Conservation (phyloP, 1,140 invertebrate genomes). For the Dreissena rostriformis region DNA sequence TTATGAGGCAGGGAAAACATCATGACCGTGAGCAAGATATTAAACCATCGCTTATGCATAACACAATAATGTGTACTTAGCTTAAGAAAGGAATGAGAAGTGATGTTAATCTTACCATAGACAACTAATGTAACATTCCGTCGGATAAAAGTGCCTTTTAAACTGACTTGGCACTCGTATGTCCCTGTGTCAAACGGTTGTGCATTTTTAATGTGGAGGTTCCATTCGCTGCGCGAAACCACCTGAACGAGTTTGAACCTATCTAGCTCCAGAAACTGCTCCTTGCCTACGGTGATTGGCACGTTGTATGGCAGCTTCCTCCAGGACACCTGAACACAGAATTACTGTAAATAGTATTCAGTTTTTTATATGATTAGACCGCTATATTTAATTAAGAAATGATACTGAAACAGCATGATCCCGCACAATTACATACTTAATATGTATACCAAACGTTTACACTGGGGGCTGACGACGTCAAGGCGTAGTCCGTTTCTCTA, state of each 20-base stretch:
- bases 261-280: slow-evolving; percentile 46
- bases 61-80: too few species aligned
- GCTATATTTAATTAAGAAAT: too few species aligned
- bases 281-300: slow-evolving; percentile 58
- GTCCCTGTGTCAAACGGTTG: slow-evolving; percentile 43
- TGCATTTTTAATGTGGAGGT: slow-evolving; percentile 55
- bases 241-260: slow-evolving; percentile 44
- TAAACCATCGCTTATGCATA: too few species aligned
- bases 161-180: slow-evolving; percentile 52
- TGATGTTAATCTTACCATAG: background rate
- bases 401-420: too few species aligned
- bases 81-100: background rate
- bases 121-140: slow-evolving; percentile 40
- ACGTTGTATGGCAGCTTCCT: slow-evolving; percentile 60
- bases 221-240: slow-evolving; percentile 22
- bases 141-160: slow-evolving; percentile 30
- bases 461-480: too few species aligned
- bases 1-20: too few species aligned
- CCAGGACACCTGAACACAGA: slow-evolving; percentile 59
- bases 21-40: too few species aligned
- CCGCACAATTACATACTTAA: too few species aligned
- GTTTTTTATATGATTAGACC: too few species aligned
- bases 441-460: too few species aligned
- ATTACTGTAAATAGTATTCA: too few species aligned
- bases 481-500: too few species aligned